Evolutionary conservation across 2,888 invertebrate genomes (phyloP).

Genomic region (Ernsta delagoae): DNA sequence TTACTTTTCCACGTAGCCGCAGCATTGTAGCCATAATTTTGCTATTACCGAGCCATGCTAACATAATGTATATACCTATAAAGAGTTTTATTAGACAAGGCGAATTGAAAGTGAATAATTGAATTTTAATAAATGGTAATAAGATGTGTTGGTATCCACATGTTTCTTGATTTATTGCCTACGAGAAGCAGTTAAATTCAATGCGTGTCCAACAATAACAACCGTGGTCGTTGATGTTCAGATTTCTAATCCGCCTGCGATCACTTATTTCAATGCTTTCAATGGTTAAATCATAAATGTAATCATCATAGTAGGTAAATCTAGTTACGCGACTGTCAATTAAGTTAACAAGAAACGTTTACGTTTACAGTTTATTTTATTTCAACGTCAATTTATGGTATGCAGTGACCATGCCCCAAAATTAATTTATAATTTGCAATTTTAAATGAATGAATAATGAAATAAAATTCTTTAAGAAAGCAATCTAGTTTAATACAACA

Average conservation of each 20-base stretch:
- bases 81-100: not conserved
- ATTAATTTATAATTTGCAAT: no score
- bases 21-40: not conserved
- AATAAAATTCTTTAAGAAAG: no score
- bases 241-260: conserved; percentile 34
- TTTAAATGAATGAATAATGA: no score
- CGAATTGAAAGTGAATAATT: conserved; percentile 42
- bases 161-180: conserved; percentile 36
- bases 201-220: conserved; percentile 43
- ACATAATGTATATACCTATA: no score
- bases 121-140: conserved; percentile 41
- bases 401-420: no score
- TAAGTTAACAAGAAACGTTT: not conserved
- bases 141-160: conserved; percentile 19
- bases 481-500: no score
- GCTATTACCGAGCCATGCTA: no score
- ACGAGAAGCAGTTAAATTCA: conserved; percentile 32
- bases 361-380: not conserved
- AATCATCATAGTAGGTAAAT: not conserved
- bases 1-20: no score
- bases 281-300: conserved; percentile 11
- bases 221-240: conserved; percentile 19
- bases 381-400: not conserved
- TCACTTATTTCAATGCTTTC: conserved; percentile 19
- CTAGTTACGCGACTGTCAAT: not conserved